Percentiles rank a stretch among this genome's conserved stretches.
phyloP scores from a whole-genome alignment of 2,797 vertebrate species.

The Falco novaeseelandiae region DNA sequence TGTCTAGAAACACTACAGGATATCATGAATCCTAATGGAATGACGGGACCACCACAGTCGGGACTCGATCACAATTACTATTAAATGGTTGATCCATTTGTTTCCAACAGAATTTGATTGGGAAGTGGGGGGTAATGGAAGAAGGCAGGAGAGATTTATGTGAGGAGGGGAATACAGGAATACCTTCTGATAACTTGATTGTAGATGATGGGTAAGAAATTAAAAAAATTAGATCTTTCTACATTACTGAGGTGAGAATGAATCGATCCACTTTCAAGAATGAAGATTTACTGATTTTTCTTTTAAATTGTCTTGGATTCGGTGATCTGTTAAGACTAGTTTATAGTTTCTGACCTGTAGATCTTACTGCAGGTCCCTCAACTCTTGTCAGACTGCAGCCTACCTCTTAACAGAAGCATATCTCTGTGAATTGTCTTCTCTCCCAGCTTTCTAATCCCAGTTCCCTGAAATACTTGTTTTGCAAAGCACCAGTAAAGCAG shows the following conservation, averaged over 20 bases:
- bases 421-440: neutral
- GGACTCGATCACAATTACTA: neutral
- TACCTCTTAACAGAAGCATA: neutral
- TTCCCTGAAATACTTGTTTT: neutral
- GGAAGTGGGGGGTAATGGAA: neutral
- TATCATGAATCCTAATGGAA: neutral
- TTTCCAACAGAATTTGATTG: neutral
- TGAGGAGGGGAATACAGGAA: neutral
- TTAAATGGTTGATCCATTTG: neutral
- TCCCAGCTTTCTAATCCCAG: neutral
- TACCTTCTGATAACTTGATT: neutral
- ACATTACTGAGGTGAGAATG: neutral
- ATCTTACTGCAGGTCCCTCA: neutral
- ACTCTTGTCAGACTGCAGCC: neutral
- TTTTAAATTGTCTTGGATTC: neutral
- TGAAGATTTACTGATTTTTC: neutral
- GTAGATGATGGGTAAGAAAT: neutral
- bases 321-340: neutral
- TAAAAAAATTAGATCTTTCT: neutral
- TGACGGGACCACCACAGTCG: neutral
- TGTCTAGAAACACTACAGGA: neutral
- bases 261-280: neutral
- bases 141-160: neutral
- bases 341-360: neutral
- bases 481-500: neutral